Evolutionary conservation across 2,888 invertebrate genomes (phyloP).

Genomic region (Heliconius sara): DNA sequence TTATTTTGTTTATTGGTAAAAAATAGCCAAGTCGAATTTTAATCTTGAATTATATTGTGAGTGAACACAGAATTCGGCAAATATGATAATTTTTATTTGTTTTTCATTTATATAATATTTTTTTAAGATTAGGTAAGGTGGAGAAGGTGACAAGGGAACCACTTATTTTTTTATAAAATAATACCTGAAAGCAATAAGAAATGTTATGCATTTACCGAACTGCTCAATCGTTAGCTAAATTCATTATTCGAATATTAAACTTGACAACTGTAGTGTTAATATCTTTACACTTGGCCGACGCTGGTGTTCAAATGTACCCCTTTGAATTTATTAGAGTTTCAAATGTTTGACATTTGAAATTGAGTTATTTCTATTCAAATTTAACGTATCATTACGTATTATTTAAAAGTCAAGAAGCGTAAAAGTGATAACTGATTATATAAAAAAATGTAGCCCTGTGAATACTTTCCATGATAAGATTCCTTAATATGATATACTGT

Average conservation of each 20-base stretch:
- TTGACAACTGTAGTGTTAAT: slow-evolving; percentile 14
- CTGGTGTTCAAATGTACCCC: background rate
- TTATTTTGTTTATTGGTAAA: too few species aligned
- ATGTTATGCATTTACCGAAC: background rate
- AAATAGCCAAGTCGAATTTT: too few species aligned
- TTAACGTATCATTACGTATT: background rate
- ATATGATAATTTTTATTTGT: too few species aligned
- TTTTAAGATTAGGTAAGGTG: too few species aligned
- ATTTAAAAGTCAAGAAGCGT: background rate
- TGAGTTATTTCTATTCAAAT: slow-evolving; percentile 5
- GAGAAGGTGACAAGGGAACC: too few species aligned
- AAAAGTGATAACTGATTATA: background rate
- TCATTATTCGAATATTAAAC: background rate
- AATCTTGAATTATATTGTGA: too few species aligned
- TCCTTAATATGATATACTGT: background rate
- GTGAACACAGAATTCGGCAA: too few species aligned
- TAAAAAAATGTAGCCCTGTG: background rate
- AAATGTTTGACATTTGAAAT: background rate
- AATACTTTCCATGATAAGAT: background rate
- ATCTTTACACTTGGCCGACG: slow-evolving; percentile 7
- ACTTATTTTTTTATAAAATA: too few species aligned
- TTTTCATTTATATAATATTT: too few species aligned
- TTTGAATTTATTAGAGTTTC: slow-evolving; percentile 13
- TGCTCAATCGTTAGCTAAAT: background rate
- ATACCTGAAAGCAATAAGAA: background rate